Evolutionary conservation across 37 sponge, comb jelly and placozoan genomes (phyloP), one percentile per base, ranked within the genome.

Genomic region (Agelas oroides): DNA sequence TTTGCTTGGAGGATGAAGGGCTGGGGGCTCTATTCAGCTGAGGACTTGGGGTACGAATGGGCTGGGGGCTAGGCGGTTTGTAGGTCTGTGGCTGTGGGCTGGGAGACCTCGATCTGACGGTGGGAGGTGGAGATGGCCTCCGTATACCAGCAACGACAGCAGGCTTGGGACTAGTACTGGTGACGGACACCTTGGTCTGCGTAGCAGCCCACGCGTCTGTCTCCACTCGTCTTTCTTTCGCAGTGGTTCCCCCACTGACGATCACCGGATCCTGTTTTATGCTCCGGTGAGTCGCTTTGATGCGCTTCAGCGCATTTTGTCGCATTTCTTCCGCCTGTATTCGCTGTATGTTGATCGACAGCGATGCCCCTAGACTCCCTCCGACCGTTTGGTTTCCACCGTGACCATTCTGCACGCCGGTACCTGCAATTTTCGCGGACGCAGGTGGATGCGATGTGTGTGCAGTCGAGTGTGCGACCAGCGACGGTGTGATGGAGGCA

Each of bases 241-340:
- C 28, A 73, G 24, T 73, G 3, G 27, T 23, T 11, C 62, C 62
- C 2, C 62, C 62, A 61, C 46, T 13, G 18, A 19, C 21, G 27
- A 77, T 77, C 39, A 81, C 84, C 23, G 38, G 8, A 0, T 85
- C 77, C 28, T 77, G 30, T 28, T 85, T 85, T 2, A 77, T 40
- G 58, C 77, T 76, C 21, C 59, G 64, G 62, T 85, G 86, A 34
- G 86, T 85, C 18, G 70, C 86, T 27, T 85, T 85, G 71, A 85
- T 36, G 0, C 86, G 34, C 46, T 66, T 28, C 28, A 85, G 77
- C 21, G 78, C 70, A 17, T 85, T 59, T 41, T 85, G 86, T 61
- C 86, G 54, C 78, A 59, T 85, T 60, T 77, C 86, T 34, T 85
- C 86, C 15, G 78, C 86, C 86, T 85, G 70, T 46, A 62, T 32